phyloP scores from a whole-genome alignment of 2,113 vertebrate genomes.

The Neodon shergylaensis region DNA sequence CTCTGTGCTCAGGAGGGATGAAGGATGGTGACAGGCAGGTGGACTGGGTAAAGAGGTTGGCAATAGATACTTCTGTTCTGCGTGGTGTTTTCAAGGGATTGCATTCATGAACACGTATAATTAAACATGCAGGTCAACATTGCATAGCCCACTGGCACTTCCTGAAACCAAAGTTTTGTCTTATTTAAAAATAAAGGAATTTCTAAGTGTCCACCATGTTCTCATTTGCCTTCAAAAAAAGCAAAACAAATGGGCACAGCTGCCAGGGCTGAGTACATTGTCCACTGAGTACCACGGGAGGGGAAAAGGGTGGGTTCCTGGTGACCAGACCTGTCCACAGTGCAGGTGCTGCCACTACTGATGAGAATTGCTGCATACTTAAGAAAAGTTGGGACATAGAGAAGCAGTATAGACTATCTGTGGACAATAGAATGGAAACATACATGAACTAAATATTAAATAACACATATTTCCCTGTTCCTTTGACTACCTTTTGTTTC shows the following conservation, averaged over 20 bases:
- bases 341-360: slow-evolving; percentile 84
- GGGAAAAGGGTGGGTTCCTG: slow-evolving; percentile 77
- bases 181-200: slow-evolving; percentile 79
- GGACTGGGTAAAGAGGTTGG: not conserved
- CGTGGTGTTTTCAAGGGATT: not conserved
- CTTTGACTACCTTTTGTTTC: slow-evolving; percentile 72
- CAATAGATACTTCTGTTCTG: not conserved
- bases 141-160: slow-evolving; percentile 47
- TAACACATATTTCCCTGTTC: not conserved
- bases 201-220: slow-evolving; percentile 82
- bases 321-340: slow-evolving; percentile 84
- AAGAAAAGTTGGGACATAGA: slow-evolving; percentile 76
- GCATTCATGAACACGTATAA: not conserved
- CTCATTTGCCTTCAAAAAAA: slow-evolving; percentile 71
- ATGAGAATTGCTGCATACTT: slow-evolving; percentile 86
- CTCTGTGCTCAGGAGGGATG: not conserved
- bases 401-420: slow-evolving; percentile 76
- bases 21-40: not conserved
- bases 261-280: slow-evolving; percentile 83
- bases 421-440: slow-evolving; percentile 80
- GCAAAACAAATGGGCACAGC: slow-evolving; percentile 78
- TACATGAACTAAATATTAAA: slow-evolving; percentile 70
- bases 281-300: slow-evolving; percentile 85
- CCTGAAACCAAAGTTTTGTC: slow-evolving; percentile 81
- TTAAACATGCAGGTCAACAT: slow-evolving; percentile 11